Evolutionary conservation across 2,888 invertebrate genomes (phyloP).

Genomic region (Archips xylosteana): DNA sequence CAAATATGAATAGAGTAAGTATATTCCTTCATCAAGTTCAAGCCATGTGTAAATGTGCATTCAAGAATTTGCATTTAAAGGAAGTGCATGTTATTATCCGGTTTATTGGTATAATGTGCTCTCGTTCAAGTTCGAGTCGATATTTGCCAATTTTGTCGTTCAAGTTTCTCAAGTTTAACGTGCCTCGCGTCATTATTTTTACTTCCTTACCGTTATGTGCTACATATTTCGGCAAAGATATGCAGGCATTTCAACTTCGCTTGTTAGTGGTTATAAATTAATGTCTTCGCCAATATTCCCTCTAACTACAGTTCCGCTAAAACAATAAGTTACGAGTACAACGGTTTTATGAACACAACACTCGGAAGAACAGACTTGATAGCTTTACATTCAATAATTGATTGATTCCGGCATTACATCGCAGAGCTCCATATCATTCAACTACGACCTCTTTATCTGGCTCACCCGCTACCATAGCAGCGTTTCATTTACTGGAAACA

Average conservation of each 20-base stretch:
- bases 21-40: neutral
- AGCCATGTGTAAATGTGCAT: neutral
- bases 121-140: constrained; percentile 30
- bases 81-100: neutral
- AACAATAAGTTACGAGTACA: neutral
- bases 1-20: neutral
- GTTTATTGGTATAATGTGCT: constrained; percentile 3
- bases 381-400: neutral
- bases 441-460: too few species aligned
- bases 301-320: neutral
- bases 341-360: neutral
- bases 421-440: too few species aligned
- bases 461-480: too few species aligned
- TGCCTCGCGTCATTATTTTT: constrained; percentile 3
- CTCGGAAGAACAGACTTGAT: neutral
- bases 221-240: constrained; percentile 7
- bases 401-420: too few species aligned
- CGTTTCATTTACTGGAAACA: too few species aligned
- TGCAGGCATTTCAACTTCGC: neutral
- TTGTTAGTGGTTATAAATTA: neutral
- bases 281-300: neutral
- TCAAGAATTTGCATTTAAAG: neutral
- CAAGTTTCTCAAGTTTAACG: constrained; percentile 7
- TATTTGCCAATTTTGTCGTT: constrained; percentile 24
- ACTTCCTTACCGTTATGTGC: constrained; percentile 25